These are phyloP conservation scores for Holacanthus passer DNA, from an alignment of 2,113 vertebrate species.

Conservation along the genomic window DNA sequence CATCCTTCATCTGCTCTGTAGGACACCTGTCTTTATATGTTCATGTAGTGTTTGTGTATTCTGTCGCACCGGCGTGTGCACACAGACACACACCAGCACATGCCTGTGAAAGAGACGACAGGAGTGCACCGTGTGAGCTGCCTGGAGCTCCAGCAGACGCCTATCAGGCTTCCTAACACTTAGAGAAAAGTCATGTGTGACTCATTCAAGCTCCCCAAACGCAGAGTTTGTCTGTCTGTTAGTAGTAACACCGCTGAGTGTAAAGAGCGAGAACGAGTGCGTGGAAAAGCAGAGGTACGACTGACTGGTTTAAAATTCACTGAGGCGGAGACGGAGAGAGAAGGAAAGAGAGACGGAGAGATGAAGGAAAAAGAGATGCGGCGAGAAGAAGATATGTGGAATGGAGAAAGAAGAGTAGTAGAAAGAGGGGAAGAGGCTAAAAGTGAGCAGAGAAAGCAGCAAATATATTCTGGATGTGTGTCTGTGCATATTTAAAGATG, in stretches of 20 bases:
- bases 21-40: not conserved
- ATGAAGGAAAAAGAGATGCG: not conserved
- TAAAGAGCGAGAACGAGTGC: not conserved
- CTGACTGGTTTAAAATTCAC: constrained; percentile 16
- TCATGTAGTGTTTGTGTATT: not conserved
- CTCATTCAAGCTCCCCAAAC: constrained; percentile 26
- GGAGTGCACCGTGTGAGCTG: not conserved
- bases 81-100: not conserved
- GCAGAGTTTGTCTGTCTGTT: constrained; percentile 9
- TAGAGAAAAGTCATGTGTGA: constrained; percentile 35
- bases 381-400: not conserved
- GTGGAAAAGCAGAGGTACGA: constrained; percentile 4
- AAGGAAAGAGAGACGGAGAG: not conserved
- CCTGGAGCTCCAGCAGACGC: not conserved
- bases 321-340: not conserved
- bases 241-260: constrained; percentile 23
- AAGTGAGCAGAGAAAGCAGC: not conserved
- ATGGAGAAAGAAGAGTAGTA: not conserved
- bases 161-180: constrained; percentile 28
- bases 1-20: not conserved
- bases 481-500: not conserved
- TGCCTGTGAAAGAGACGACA: constrained; percentile 2
- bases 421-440: not conserved
- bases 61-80: not conserved
- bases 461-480: not conserved